Conservation (phyloP, 1,140 invertebrate species). For the Steinernema khuongi region DNA sequence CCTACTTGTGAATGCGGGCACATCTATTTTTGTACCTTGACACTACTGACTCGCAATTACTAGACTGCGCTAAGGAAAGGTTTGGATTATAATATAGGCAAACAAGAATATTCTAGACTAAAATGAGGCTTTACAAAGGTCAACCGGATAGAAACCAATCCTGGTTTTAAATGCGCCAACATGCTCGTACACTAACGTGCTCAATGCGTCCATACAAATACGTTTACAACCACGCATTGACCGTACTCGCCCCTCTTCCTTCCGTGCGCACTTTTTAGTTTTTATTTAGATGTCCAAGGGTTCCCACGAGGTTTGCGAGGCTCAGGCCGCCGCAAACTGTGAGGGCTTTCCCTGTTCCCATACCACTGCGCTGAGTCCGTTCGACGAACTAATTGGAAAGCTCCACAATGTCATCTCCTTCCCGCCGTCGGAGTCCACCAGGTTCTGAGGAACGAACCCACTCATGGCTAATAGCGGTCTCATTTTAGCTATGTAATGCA, state of each 20-base stretch:
- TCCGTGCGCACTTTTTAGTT: not conserved
- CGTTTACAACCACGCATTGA: too few species aligned
- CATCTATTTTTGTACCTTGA: not conserved
- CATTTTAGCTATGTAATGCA: not conserved
- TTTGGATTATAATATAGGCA: too few species aligned
- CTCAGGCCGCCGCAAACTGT: not conserved
- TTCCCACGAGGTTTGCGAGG: not conserved
- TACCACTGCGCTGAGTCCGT: not conserved
- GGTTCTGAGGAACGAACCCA: not conserved
- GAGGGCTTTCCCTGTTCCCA: not conserved
- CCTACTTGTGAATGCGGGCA: not conserved
- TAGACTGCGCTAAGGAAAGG: too few species aligned
- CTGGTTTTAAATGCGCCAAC: too few species aligned
- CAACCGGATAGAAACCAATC: too few species aligned
- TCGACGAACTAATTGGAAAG: not conserved
- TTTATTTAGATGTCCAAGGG: not conserved
- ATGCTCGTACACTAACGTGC: too few species aligned
- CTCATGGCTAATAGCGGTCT: not conserved
- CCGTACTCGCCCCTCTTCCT: not conserved
- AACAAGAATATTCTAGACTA: too few species aligned
- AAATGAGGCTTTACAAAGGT: too few species aligned
- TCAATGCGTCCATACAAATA: too few species aligned
- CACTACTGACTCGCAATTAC: too few species aligned
- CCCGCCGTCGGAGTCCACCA: not conserved
- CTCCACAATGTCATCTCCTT: not conserved